Base-by-base conservation (phyloP, 2,797 vertebrate species). In the Parotocinclus haroldoi region DNA sequence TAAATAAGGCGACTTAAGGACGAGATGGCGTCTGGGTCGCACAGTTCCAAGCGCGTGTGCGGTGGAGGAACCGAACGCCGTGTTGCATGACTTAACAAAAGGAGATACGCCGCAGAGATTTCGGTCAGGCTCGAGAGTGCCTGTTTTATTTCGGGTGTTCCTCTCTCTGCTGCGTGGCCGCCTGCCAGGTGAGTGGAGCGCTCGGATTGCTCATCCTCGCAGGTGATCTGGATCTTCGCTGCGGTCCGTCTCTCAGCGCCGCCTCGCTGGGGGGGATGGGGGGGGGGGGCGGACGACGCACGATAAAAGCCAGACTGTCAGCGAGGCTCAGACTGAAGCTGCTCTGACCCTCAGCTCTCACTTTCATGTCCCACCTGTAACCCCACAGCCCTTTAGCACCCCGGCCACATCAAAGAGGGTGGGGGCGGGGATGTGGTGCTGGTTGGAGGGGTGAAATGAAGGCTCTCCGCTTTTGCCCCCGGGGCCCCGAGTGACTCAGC, bases 341-440 rank as follows among this genome's bases (percentile, higher is more conserved):
- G 60, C 42, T 49, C 52, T 59, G 53, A 61, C 63, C 55, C 42
- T 1, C 19, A 61, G 64, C 84, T 86, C 84, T 88, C 80, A 80
- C 83, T 86, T 89, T 90, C 82, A 90, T 82, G 83, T 87, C 56
- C 63, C 87, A 88, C 88, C 88, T 88, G 87, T 85, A 76, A 77
- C 16, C 74, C 72, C 54, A 69, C 67, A 52, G 71, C 44, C 37
- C 72, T 76, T 71, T 75, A 79, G 69, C 74, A 58, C 72, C 77
- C 72, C 59, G 72, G 71, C 85, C 83, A 89, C 87, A 86, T 89
- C 86, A 88, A 78, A 77, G 70, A 57, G 38, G 48, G 75, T 60
- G 61, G 84, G 81, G n/a, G 51, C 73, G 12, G 77, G 64, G 71
- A 76, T 79, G 74, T 66, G n/a, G n/a, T n/a, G n/a, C 42, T 57